A percentile compares a stretch with the other conserved stretches of the same genome.
These are phyloP conservation scores for Caenorhabditis sp. DNA, from an alignment of 2,888 invertebrate genomes.

Conservation along the genomic window DNA sequence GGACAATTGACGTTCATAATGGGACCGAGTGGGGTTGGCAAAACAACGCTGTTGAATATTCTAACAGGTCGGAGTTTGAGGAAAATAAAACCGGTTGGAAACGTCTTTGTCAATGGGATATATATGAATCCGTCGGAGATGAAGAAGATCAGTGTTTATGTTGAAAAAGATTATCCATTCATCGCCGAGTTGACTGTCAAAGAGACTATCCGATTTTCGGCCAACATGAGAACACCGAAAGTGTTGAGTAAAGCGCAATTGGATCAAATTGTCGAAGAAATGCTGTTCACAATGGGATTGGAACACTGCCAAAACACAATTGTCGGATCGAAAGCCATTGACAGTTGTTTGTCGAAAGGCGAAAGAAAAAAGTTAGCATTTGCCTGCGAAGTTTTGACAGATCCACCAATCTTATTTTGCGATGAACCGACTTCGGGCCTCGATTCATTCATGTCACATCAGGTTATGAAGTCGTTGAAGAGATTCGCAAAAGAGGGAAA, in stretches of 20 bases:
- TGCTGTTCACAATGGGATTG: conserved; percentile 28
- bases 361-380: conserved; percentile 93
- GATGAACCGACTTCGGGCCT: conserved; percentile 54
- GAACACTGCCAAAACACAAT: conserved; percentile 34
- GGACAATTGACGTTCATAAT: conserved; percentile 51
- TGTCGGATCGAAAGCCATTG: conserved; percentile 31
- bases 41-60: conserved; percentile 80
- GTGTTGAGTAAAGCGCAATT: conserved; percentile 51
- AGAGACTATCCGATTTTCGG: conserved; percentile 86
- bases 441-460: conserved; percentile 53
- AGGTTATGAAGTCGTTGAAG: conserved; percentile 67
- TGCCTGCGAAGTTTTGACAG: conserved; percentile 79
- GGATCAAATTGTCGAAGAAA: conserved; percentile 27
- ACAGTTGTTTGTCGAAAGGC: conserved; percentile 89
- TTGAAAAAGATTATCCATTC: conserved; percentile 89
- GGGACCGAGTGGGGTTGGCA: conserved; percentile 68
- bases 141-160: conserved; percentile 81
- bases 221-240: conserved; percentile 31
- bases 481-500: conserved; percentile 78
- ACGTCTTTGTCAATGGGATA: conserved; percentile 41
- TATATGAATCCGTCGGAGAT: conserved; percentile 70
- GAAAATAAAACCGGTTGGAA: conserved; percentile 38
- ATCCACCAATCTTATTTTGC: conserved; percentile 54
- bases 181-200: conserved; percentile 83
- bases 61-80: conserved; percentile 78